phyloP scores from a whole-genome alignment of 2,888 invertebrate genomes.

The Perdita meconis region DNA sequence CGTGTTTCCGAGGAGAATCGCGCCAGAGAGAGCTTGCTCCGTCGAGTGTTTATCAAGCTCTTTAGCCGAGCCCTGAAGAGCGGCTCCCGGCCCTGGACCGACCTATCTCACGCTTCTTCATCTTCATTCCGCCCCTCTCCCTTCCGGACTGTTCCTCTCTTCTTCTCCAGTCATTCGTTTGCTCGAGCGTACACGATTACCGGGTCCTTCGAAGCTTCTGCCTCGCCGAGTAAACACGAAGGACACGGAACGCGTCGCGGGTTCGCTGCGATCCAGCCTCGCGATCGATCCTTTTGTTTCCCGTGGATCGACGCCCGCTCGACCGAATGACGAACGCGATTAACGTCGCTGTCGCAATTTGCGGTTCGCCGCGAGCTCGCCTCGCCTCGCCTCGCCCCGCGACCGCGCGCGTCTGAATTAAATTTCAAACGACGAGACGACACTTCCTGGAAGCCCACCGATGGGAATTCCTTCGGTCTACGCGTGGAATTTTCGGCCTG shows the following conservation, averaged over 20 bases:
- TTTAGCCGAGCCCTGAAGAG: constrained; percentile 74
- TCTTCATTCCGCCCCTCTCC: constrained; percentile 55
- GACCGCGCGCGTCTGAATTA: constrained; percentile 35
- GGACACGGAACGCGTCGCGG: constrained; percentile 11
- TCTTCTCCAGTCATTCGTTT: constrained; percentile 49
- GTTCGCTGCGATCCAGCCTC: too few relatives aligned
- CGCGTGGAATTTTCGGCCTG: constrained; percentile 62
- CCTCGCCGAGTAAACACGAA: constrained; percentile 25
- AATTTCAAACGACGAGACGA: constrained; percentile 51
- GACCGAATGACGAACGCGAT: not conserved
- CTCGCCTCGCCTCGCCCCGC: too few relatives aligned
- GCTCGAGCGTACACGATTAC: constrained; percentile 35
- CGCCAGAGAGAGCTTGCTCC: constrained; percentile 70
- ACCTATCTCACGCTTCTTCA: constrained; percentile 81
- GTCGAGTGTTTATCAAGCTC: constrained; percentile 83
- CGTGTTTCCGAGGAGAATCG: constrained; percentile 74
- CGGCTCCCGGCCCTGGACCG: constrained; percentile 69
- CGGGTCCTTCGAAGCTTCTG: constrained; percentile 11
- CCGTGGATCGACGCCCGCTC: not conserved
- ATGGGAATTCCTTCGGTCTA: constrained; percentile 47
- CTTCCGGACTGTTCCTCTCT: constrained; percentile 28
- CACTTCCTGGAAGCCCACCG: constrained; percentile 61
- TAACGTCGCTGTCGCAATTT: constrained; percentile 42
- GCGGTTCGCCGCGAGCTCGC: constrained; percentile 22
- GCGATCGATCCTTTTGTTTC: constrained; percentile 22